Percentiles rank a stretch among this genome's conserved stretches.
Conservation (phyloP, 1,140 invertebrate genomes). For the Babylonia areolata region DNA sequence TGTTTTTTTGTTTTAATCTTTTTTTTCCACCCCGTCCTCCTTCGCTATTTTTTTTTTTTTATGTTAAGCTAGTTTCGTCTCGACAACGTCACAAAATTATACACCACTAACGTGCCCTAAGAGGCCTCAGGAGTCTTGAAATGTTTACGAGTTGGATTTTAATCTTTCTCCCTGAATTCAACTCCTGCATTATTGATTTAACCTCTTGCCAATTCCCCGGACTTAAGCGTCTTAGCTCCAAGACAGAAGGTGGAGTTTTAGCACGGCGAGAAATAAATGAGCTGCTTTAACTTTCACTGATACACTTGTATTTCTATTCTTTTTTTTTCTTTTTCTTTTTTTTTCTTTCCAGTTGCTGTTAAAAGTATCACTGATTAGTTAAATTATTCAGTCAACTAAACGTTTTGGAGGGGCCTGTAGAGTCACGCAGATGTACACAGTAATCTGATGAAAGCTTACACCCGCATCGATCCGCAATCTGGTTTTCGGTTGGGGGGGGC, state of each 20-base stretch:
- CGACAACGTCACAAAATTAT: background rate
- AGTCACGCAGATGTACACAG: background rate
- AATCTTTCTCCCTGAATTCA: conserved; percentile 3
- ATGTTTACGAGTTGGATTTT: conserved; percentile 5
- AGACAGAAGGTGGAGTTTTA: background rate
- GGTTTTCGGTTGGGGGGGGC: too few species aligned
- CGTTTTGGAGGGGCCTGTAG: too few species aligned
- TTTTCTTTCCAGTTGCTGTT: background rate
- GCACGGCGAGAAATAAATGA: background rate
- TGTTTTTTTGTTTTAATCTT: background rate
- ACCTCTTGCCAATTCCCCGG: background rate
- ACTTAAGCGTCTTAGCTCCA: conserved; percentile 22
- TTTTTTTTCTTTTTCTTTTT: background rate
- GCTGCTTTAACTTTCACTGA: background rate
- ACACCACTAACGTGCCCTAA: conserved; percentile 1
- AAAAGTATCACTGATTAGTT: background rate
- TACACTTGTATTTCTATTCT: background rate
- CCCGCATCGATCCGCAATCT: background rate
- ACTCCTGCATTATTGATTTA: conserved; percentile 22
- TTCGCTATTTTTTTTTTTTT: too few species aligned
- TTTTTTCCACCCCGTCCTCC: too few species aligned
- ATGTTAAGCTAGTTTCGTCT: background rate
- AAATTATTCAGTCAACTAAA: conserved; percentile 1
- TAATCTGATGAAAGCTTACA: background rate
- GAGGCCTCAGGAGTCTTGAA: background rate